Evolutionary conservation across 2,797 vertebrate species (phyloP).

Genomic region (Hipposideros larvatus): DNA sequence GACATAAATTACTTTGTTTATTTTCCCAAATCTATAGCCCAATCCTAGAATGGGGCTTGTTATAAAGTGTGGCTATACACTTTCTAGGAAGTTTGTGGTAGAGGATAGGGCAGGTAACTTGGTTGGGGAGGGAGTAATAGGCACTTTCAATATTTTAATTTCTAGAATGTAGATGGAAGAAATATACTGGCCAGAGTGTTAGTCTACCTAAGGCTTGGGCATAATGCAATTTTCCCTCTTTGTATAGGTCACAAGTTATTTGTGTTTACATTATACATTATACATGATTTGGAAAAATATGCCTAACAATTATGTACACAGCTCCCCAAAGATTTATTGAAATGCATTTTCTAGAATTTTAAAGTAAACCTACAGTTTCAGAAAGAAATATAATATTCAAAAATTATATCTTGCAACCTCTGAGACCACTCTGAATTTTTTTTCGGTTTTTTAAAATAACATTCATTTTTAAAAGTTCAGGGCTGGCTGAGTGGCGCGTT

Average conservation of each 20-base stretch:
- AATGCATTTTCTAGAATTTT: background rate
- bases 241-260: background rate
- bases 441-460: background rate
- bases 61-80: background rate
- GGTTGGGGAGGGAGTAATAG: background rate
- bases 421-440: background rate
- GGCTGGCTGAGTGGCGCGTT: too few relatives aligned
- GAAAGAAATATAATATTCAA: background rate
- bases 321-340: background rate
- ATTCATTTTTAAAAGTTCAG: background rate
- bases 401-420: background rate
- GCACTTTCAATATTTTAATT: background rate
- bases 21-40: background rate
- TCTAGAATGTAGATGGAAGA: background rate
- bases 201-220: background rate
- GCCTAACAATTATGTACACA: background rate
- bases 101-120: too few relatives aligned
- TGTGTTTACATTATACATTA: background rate
- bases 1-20: background rate
- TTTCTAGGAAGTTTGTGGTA: background rate
- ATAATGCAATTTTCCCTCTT: background rate
- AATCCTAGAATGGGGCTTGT: background rate
- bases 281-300: background rate
- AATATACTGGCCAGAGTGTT: background rate
- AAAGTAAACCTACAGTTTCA: background rate